A percentile compares a stretch with the other conserved stretches of the same genome.
Conservation (phyloP, 2,797 vertebrate species). For the Platyrinchus mystaceus region DNA sequence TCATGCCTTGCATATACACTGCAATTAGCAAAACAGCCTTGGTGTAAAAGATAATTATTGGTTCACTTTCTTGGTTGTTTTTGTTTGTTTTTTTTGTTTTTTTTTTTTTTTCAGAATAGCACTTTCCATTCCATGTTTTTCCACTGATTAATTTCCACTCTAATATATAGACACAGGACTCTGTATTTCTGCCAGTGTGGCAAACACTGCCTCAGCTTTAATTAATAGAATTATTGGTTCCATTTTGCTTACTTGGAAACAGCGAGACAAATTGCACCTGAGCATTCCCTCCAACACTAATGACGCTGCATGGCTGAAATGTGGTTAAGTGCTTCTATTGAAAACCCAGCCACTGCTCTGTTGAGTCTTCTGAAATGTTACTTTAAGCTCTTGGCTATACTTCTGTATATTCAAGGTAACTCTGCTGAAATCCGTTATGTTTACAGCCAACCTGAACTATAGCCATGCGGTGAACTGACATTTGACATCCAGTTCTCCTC, state of each 20-base stretch:
- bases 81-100: too few relatives aligned
- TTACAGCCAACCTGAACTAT: not conserved
- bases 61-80: not conserved
- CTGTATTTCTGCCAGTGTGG: not conserved
- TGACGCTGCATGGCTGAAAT: not conserved
- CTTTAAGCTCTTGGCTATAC: not conserved
- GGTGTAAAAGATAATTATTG: slow-evolving; percentile 19
- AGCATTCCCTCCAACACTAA: not conserved
- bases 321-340: not conserved
- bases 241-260: not conserved
- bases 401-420: not conserved
- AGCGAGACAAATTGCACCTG: not conserved
- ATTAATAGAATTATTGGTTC: not conserved
- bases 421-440: not conserved
- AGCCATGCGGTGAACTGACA: not conserved
- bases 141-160: not conserved
- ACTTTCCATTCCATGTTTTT: not conserved
- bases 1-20: not conserved
- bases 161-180: not conserved
- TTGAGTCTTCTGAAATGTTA: not conserved
- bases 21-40: slow-evolving; percentile 1
- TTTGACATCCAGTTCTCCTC: not conserved
- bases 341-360: not conserved
- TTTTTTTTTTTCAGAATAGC: not conserved
- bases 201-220: not conserved